Evolutionary conservation across 2,113 vertebrate species (phyloP).

Genomic region (Girardinichthys multiradiatus): DNA sequence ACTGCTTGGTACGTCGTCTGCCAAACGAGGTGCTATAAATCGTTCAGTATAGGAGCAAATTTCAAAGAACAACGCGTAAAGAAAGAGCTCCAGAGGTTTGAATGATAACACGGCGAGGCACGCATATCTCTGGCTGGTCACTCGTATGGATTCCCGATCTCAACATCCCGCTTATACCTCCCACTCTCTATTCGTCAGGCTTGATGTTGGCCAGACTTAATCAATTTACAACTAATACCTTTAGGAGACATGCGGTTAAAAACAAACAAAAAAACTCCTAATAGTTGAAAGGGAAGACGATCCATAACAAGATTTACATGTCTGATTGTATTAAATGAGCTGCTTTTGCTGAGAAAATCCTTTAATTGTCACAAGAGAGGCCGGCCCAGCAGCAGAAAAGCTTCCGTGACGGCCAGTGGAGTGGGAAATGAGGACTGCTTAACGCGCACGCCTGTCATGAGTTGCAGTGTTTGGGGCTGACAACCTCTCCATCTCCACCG

Average conservation of each 20-base stretch:
- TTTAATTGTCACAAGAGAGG: conserved; percentile 61
- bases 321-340: conserved; percentile 65
- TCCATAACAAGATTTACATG: conserved; percentile 28
- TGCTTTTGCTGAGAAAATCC: conserved; percentile 47
- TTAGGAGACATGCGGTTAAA: neutral
- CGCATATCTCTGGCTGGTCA: conserved; percentile 32
- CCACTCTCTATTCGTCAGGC: neutral
- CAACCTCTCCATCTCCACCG: conserved; percentile 7
- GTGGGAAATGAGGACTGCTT: conserved; percentile 56
- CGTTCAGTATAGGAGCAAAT: conserved; percentile 20
- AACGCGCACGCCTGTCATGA: conserved; percentile 25
- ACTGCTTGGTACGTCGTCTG: conserved; percentile 22
- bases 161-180: neutral
- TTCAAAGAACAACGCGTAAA: neutral
- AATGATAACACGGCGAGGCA: conserved; percentile 41
- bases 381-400: conserved; percentile 48
- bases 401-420: conserved; percentile 60
- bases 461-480: conserved; percentile 40
- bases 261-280: conserved; percentile 10
- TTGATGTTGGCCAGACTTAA: conserved; percentile 30
- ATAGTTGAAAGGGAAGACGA: neutral
- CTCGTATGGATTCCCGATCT: conserved; percentile 30
- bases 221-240: conserved; percentile 14
- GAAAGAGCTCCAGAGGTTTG: conserved; percentile 43
- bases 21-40: conserved; percentile 31